Percentiles rank a stretch among this genome's conserved stretches.
These are phyloP conservation scores for Trichopria drosophilae DNA, from an alignment of 2,888 invertebrate species.

Conservation along the genomic window DNA sequence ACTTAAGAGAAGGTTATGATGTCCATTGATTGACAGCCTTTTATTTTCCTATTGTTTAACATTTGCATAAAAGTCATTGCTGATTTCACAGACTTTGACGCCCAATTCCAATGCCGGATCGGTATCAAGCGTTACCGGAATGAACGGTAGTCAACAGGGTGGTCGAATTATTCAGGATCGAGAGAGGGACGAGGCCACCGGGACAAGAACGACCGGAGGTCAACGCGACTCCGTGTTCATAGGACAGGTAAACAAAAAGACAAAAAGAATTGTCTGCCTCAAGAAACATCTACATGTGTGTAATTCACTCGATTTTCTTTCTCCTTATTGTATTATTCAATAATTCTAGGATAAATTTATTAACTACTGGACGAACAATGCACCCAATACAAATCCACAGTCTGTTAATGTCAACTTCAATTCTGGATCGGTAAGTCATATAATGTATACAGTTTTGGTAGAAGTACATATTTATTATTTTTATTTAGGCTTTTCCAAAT, in stretches of 20 bases:
- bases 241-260: slow-evolving; percentile 51
- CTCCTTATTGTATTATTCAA: slow-evolving; percentile 32
- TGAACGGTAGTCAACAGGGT: slow-evolving; percentile 45
- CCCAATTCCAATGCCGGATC: slow-evolving; percentile 34
- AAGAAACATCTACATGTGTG: too few species aligned
- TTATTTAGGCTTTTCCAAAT: slow-evolving; percentile 43
- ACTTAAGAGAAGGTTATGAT: neutral
- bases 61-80: slow-evolving; percentile 20
- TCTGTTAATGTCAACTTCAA: slow-evolving; percentile 52
- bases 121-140: slow-evolving; percentile 41
- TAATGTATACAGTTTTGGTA: too few species aligned
- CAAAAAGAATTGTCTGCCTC: slow-evolving; percentile 33
- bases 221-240: slow-evolving; percentile 55
- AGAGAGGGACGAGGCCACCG: slow-evolving; percentile 50
- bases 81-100: slow-evolving; percentile 20
- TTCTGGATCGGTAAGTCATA: slow-evolving; percentile 51
- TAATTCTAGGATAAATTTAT: slow-evolving; percentile 55
- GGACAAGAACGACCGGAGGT: slow-evolving; percentile 49
- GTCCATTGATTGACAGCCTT: neutral
- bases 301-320: too few species aligned
- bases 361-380: slow-evolving; percentile 52
- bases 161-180: slow-evolving; percentile 50
- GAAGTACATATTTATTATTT: too few species aligned
- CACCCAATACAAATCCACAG: slow-evolving; percentile 45
- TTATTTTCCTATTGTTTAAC: neutral